Percentiles rank a stretch among this genome's conserved stretches.
Evolutionary conservation across 2,888 invertebrate genomes (phyloP).

Genomic region (Vesta saturnalis): DNA sequence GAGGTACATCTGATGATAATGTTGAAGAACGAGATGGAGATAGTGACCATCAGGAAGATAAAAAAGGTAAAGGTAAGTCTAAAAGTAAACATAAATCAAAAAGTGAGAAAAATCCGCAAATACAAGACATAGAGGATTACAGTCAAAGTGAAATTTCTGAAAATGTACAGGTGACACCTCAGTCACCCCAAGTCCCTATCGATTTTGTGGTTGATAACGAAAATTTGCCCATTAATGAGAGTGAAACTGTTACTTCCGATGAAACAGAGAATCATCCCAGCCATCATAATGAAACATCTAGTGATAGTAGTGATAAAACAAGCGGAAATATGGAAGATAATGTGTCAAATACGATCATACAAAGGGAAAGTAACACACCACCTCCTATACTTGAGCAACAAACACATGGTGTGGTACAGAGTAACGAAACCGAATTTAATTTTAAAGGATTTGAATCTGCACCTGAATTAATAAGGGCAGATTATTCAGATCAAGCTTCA

Average conservation of each 20-base stretch:
- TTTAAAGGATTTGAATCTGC: conserved; percentile 1
- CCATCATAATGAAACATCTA: conserved; percentile 11
- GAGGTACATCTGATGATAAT: conserved; percentile 44
- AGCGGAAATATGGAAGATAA: conserved; percentile 11
- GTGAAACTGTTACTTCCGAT: conserved; percentile 18
- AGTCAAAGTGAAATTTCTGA: conserved; percentile 57
- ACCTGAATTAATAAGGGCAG: background rate
- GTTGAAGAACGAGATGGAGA: conserved; percentile 35
- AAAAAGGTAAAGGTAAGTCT: conserved; percentile 62
- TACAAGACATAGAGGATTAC: conserved; percentile 55
- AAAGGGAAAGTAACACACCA: background rate
- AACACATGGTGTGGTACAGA: background rate
- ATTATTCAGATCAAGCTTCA: background rate
- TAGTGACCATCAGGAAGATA: conserved; percentile 54
- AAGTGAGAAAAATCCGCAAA: conserved; percentile 54
- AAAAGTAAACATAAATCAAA: conserved; percentile 61
- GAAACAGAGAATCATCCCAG: conserved; percentile 26
- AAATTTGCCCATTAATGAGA: conserved; percentile 34
- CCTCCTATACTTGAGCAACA: background rate
- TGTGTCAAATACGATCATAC: background rate
- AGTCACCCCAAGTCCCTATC: conserved; percentile 57
- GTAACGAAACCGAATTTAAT: background rate
- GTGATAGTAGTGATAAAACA: conserved; percentile 37
- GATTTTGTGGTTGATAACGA: conserved; percentile 54
- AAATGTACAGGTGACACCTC: conserved; percentile 61